These are phyloP conservation scores for Dysidea cf. avara DNA, from an alignment of 37 sponge, comb jelly and placozoan genomes.

Conservation along the genomic window DNA sequence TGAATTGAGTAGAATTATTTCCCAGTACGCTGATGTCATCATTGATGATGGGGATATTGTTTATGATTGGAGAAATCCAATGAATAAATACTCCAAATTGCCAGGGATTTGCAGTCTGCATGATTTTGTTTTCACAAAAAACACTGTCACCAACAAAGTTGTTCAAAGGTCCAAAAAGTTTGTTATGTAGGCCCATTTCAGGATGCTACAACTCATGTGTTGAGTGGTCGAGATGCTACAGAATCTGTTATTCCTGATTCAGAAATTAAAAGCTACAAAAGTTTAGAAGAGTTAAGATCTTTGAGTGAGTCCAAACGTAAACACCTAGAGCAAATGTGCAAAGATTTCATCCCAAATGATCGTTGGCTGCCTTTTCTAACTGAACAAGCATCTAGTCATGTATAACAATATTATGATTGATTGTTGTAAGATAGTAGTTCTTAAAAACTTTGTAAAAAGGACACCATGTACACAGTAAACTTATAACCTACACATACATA, in stretches of 20 bases:
- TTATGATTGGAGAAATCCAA: neutral
- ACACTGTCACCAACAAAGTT: neutral
- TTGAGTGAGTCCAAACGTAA: neutral
- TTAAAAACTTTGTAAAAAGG: too few species aligned
- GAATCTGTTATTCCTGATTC: neutral
- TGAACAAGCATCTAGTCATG: too few species aligned
- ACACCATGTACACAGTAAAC: too few species aligned
- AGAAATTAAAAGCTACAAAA: neutral
- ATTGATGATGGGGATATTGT: constrained; percentile 13
- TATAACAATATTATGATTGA: too few species aligned
- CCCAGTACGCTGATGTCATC: constrained; percentile 1
- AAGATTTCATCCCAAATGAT: neutral
- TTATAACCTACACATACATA: too few species aligned
- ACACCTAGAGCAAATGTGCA: neutral
- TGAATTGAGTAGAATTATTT: neutral
- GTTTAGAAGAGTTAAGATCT: neutral
- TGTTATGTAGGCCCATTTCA: neutral
- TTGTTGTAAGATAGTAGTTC: too few species aligned
- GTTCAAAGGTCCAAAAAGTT: neutral
- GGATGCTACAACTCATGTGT: neutral
- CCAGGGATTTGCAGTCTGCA: constrained; percentile 18
- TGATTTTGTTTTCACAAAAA: constrained; percentile 3
- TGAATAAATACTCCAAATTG: constrained; percentile 12
- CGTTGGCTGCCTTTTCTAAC: too few species aligned
- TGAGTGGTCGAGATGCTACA: neutral